Conservation (phyloP, 2,797 vertebrate genomes). For the Chiropotes sagulatus region DNA sequence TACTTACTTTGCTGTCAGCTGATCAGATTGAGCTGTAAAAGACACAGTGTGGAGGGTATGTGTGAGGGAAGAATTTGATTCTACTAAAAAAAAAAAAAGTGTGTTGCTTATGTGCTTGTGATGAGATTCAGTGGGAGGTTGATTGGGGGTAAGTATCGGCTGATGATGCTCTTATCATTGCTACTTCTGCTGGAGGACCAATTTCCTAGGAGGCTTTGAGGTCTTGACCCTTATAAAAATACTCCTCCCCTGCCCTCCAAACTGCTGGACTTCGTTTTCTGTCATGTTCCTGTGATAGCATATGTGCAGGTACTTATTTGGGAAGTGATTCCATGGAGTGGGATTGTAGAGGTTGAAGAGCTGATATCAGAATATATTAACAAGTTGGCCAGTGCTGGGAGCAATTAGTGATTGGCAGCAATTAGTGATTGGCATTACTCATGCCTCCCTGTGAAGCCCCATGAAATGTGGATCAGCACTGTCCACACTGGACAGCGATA, state of each 20-base stretch:
- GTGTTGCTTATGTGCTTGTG: neutral
- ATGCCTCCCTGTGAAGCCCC: neutral
- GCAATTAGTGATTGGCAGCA: neutral
- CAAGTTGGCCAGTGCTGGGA: neutral
- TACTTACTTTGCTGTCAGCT: slow-evolving; percentile 37
- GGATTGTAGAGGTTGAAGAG: neutral
- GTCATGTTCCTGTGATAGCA: slow-evolving; percentile 6
- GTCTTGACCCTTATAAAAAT: slow-evolving; percentile 4
- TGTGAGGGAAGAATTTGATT: slow-evolving; percentile 37
- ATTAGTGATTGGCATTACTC: neutral
- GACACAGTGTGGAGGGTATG: neutral
- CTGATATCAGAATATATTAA: neutral
- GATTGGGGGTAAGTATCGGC: neutral
- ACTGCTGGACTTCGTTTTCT: neutral
- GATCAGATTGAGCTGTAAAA: slow-evolving; percentile 37
- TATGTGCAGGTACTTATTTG: neutral
- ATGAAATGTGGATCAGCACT: neutral
- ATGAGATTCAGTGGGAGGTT: neutral
- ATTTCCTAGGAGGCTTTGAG: neutral
- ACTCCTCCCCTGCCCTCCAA: neutral
- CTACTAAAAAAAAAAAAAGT: neutral
- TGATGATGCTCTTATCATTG: neutral
- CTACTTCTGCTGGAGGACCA: neutral
- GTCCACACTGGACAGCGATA: neutral
- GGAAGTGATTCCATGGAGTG: neutral